These are phyloP conservation scores for Steatornis caripensis DNA, from an alignment of 2,113 vertebrate species.

Conservation along the genomic window DNA sequence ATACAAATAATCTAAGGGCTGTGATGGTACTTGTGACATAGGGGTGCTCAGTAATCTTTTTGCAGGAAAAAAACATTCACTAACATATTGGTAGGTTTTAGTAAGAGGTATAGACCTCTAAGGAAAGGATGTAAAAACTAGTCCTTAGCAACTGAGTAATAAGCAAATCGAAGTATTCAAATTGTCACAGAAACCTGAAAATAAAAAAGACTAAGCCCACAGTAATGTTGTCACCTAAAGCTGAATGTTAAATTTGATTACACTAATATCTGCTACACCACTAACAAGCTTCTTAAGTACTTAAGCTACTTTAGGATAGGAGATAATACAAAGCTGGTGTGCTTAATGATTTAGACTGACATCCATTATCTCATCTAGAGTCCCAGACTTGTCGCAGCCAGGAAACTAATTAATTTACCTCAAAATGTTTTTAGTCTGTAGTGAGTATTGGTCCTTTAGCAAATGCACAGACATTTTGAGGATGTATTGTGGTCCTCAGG, in stretches of 20 bases:
- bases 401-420: neutral
- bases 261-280: neutral
- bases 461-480: neutral
- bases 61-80: neutral
- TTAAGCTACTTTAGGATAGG: neutral
- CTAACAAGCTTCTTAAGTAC: constrained; percentile 2
- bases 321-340: neutral
- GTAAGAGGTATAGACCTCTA: neutral
- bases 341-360: constrained; percentile 8
- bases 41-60: neutral
- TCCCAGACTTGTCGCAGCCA: neutral
- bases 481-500: neutral
- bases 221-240: neutral
- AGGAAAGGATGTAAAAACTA: neutral
- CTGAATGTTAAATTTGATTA: constrained; percentile 12
- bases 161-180: neutral
- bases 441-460: neutral
- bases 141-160: neutral
- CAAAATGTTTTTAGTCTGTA: neutral
- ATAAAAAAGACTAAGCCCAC: neutral
- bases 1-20: neutral
- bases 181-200: neutral
- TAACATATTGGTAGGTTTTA: neutral
- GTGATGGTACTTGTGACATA: neutral
- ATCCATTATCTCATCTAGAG: neutral